Conservation (phyloP, 2,113 vertebrate species). For the Cynocephalus volans region DNA sequence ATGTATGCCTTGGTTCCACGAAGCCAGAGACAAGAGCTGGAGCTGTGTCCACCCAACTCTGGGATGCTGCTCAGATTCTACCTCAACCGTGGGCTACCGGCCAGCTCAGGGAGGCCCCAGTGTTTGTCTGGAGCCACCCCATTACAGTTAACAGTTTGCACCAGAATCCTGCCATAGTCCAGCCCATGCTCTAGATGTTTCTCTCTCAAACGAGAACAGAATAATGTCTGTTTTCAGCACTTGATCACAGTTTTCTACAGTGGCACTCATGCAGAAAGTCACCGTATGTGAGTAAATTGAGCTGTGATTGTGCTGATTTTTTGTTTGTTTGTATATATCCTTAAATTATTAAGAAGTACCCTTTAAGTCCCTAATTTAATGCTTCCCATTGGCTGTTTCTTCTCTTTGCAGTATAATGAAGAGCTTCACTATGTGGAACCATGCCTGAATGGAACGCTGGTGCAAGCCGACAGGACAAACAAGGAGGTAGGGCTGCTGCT, state of each 20-base stretch:
- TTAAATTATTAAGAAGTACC: constrained; percentile 75
- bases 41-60: not conserved
- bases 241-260: not conserved
- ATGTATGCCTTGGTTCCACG: not conserved
- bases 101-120: not conserved
- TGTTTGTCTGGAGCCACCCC: not conserved
- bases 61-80: constrained; percentile 33
- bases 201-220: not conserved
- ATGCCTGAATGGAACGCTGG: constrained; percentile 97
- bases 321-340: constrained; percentile 27
- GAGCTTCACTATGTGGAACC: constrained; percentile 98
- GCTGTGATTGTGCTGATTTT: constrained; percentile 31
- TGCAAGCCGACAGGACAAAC: constrained; percentile 98
- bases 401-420: constrained; percentile 95
- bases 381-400: constrained; percentile 76
- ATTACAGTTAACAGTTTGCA: not conserved
- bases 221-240: constrained; percentile 37
- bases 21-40: not conserved
- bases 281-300: not conserved
- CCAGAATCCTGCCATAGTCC: constrained; percentile 14
- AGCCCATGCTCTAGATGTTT: not conserved
- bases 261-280: not conserved
- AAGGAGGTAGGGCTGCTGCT: constrained; percentile 94
- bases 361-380: constrained; percentile 78
- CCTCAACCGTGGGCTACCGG: not conserved